A percentile compares a stretch with the other conserved stretches of the same genome.
These are phyloP conservation scores for Ormyrus nitidulus DNA, from an alignment of 2,888 invertebrate genomes.

Conservation along the genomic window DNA sequence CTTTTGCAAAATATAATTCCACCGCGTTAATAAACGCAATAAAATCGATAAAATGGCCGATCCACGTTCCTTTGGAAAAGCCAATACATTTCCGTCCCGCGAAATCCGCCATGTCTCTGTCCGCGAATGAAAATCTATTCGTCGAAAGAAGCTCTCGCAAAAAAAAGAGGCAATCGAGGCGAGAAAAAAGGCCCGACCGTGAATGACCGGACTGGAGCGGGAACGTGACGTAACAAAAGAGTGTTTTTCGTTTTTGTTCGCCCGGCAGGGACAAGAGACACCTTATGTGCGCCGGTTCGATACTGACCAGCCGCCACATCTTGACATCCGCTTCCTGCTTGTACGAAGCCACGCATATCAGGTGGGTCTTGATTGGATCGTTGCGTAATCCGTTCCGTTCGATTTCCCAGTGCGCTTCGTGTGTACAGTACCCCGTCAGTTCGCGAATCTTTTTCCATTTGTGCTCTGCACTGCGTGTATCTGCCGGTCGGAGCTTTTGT, in stretches of 20 bases:
- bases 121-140: too few relatives aligned
- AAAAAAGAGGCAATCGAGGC: background rate
- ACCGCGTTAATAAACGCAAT: too few relatives aligned
- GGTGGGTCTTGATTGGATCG: conserved; percentile 54
- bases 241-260: conserved; percentile 11
- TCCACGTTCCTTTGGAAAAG: too few relatives aligned
- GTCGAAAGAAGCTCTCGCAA: background rate
- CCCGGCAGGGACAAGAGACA: conserved; percentile 57
- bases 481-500: background rate
- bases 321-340: conserved; percentile 65
- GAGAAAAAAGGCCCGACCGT: conserved; percentile 10
- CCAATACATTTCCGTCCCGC: too few relatives aligned
- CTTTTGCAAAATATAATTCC: too few relatives aligned
- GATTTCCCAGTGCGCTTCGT: conserved; percentile 3
- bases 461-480: background rate
- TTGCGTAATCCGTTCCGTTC: conserved; percentile 22
- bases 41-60: too few relatives aligned
- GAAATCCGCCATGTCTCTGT: too few relatives aligned
- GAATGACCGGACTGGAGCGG: conserved; percentile 7
- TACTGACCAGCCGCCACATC: conserved; percentile 61
- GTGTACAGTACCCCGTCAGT: background rate
- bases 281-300: conserved; percentile 64
- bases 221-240: conserved; percentile 25
- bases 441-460: background rate
- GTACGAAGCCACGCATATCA: conserved; percentile 62